Base-by-base conservation (phyloP, 2,113 vertebrate species). In the Daphoenositta chrysoptera region DNA sequence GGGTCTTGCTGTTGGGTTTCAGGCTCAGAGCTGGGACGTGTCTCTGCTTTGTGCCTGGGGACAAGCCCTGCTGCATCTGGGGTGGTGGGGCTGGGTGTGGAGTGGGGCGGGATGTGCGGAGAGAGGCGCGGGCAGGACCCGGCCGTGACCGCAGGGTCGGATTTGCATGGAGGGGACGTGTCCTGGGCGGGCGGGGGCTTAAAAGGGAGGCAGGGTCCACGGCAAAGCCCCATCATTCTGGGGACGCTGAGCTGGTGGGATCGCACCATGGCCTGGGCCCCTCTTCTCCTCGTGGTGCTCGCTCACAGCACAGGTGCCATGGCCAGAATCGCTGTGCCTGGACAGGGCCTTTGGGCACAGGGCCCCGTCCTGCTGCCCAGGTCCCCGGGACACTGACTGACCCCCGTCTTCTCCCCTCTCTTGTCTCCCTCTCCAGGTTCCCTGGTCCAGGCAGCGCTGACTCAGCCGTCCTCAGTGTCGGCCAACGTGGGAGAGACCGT, bases 401-500 rank as follows among this genome's bases (percentile, higher is more conserved):
- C 3, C 19, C 10, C 14, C 0, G 0, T 65, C 42, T 80, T 83
- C 33, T 78, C 24, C 21, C 21, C 15, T 78, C 65, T 63, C 54
- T 51, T 24, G 40, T 66, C 42, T 87, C 33, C 20, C 39, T 64
- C 70, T 84, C 33, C 73, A 84, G 73, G 78, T 70, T 90, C 90
- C 33, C 68, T 93, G 39, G 70, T 73, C 24, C 85, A 86, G 66
- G 95, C 68, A 64, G 89, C 83, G 0, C 0, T 97, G 72, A 90
- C 11, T 10, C 96, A 96, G 77, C 47, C 57, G 0, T 0, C 56
- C 7, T n/a, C 27, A 0, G 0, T 80, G 33, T 70, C 54, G 0
- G 57, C 16, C 24, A 9, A 28, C 1, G 18, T 4, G 1, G 75
- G 89, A 35, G 9, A 44, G 0, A 76, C 21, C 0, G 23, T 47